A percentile compares a stretch with the other conserved stretches of the same genome.
Conservation (phyloP, 2,888 invertebrate genomes). For the Trachelus iudaicus region DNA sequence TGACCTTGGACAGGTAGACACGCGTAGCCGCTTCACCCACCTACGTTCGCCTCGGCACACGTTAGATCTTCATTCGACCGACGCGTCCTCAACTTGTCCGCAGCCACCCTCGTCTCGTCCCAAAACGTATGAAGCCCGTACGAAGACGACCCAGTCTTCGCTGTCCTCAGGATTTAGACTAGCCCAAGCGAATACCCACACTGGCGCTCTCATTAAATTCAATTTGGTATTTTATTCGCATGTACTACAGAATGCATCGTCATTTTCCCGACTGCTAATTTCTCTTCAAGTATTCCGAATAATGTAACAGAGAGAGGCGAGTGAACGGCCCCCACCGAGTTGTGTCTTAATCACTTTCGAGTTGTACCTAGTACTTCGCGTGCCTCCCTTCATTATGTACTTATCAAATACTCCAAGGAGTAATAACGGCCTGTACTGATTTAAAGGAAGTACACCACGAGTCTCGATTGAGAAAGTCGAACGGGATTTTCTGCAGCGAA, state of each 20-base stretch:
- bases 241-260: not conserved
- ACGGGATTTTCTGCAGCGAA: not conserved
- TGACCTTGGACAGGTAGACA: not conserved
- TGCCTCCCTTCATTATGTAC: not conserved
- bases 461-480: not conserved
- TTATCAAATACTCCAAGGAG: not conserved
- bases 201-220: not conserved
- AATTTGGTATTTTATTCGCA: not conserved
- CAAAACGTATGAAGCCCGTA: too few relatives aligned
- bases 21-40: not conserved
- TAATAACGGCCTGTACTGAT: not conserved
- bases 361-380: not conserved
- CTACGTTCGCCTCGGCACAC: constrained; percentile 12
- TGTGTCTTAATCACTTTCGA: not conserved
- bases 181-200: too few relatives aligned
- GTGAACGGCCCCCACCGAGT: not conserved
- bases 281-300: too few relatives aligned
- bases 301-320: too few relatives aligned
- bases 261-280: too few relatives aligned
- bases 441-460: not conserved
- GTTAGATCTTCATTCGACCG: constrained; percentile 19
- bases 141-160: too few relatives aligned
- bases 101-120: not conserved
- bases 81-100: not conserved
- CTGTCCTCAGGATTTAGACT: too few relatives aligned